phyloP scores from a whole-genome alignment of 92 coral and sea anemone genomes.

The Epizoanthus rinbou region DNA sequence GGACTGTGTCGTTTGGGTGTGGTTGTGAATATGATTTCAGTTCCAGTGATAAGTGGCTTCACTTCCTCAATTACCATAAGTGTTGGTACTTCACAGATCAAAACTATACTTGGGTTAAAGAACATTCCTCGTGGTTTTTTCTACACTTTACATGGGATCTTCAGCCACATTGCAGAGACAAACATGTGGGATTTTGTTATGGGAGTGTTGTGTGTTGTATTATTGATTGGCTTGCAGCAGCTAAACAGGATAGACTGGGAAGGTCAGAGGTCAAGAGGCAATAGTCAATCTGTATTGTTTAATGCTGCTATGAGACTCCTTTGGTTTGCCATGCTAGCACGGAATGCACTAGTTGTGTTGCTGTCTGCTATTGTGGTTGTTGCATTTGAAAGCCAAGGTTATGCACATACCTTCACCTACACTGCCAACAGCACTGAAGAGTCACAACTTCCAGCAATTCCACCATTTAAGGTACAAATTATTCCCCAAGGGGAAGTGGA shows the following conservation, averaged over 20 bases:
- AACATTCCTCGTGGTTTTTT: constrained; percentile 47
- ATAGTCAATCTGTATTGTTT: constrained; percentile 30
- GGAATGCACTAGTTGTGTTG: constrained; percentile 52
- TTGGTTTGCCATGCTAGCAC: constrained; percentile 44
- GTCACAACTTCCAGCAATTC: constrained; percentile 19
- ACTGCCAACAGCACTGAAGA: constrained; percentile 46
- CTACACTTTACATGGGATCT: constrained; percentile 39
- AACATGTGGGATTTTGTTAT: constrained; percentile 50
- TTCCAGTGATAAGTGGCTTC: constrained; percentile 56
- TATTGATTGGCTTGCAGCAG: constrained; percentile 33
- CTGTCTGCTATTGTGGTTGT: constrained; percentile 41
- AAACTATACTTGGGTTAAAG: constrained; percentile 40
- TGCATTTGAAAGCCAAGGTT: constrained; percentile 43
- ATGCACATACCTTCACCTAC: constrained; percentile 32
- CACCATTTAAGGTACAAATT: constrained; percentile 11
- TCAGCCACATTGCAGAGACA: constrained; percentile 34
- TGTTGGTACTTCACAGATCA: constrained; percentile 48
- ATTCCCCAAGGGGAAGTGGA: background rate
- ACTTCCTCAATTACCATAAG: constrained; percentile 53
- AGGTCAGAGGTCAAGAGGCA: constrained; percentile 14
- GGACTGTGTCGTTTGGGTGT: constrained; percentile 51
- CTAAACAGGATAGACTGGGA: constrained; percentile 39
- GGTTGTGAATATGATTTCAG: constrained; percentile 46
- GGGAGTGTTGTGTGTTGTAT: constrained; percentile 35
- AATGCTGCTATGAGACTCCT: constrained; percentile 27